Evolutionary conservation across 2,888 invertebrate species (phyloP), one percentile per base, ranked within the genome.

Genomic region (Ichneumon xanthorius): DNA sequence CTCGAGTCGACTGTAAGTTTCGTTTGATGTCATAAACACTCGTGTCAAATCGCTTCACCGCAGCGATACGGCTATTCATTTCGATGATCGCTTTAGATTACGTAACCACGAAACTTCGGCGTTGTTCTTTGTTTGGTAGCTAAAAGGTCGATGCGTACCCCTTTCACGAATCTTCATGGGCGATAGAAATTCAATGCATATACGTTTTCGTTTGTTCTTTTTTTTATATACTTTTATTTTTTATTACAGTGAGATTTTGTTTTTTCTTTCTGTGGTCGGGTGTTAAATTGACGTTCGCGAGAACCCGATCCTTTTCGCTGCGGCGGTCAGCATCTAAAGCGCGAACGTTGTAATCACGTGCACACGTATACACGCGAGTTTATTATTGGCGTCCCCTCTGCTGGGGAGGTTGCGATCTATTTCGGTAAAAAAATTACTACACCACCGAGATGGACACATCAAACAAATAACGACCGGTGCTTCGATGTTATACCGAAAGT

Each of bases 311-410:
- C 14, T 50, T 63, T 61, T 83, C 70, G 75, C 53, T 73, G 63
- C 58, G 68, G 22, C 61, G 72, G 65, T 68, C 68, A 48, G 79
- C 53, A 53, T 63, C 55, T 63, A 71, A 70, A 71, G 33, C 55
- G 26, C 73, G 61, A 61, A n/a, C 40, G 37, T 78, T 70, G 16
- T 16, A 48, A 11, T 63, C 48, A 67, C n/a, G 19, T 37, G 14
- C 19, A 67, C 37, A 37, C n/a, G 37, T 40, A 67, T 37, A 67
- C 22, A 58, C 22, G 45, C 16, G 50, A 55, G 84, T 87, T 87
- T 87, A 87, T 88, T 87, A 87, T 87, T 87, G 86, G 88, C 82
- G 80, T 65, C 48, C 79, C 75, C 86, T 67, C 72, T 26, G 84
- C 80, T 67, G 73, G 65, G 71, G 22, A 77, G 63, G 72, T 82